phyloP scores from a whole-genome alignment of 2,113 vertebrate species.

The Trachemys scripta region DNA sequence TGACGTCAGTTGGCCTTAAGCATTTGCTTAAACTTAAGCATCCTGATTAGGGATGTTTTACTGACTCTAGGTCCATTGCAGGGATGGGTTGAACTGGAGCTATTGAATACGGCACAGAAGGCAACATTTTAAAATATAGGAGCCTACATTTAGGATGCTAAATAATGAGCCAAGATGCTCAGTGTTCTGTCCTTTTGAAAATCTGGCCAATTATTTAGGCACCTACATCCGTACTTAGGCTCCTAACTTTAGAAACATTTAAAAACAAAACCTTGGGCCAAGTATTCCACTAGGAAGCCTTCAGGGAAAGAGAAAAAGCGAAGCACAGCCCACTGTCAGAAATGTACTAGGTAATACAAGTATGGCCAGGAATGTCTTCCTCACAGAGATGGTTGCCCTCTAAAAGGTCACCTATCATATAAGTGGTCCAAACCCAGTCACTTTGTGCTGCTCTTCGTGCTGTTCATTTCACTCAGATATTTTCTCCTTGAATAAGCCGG shows the following conservation, averaged over 20 bases:
- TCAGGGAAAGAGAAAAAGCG: background rate
- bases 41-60: slow-evolving; percentile 11
- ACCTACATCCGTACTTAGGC: background rate
- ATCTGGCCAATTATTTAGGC: background rate
- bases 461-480: background rate
- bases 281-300: background rate
- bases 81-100: slow-evolving; percentile 36
- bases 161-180: slow-evolving; percentile 12
- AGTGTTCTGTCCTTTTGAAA: background rate
- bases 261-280: background rate
- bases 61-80: slow-evolving; percentile 52
- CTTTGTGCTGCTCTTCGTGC: background rate
- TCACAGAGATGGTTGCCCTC: rapidly evolving
- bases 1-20: background rate
- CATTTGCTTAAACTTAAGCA: background rate
- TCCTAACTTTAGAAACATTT: background rate
- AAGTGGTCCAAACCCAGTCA: background rate
- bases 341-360: background rate
- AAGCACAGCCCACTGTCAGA: background rate
- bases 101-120: slow-evolving; percentile 47
- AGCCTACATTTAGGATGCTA: background rate
- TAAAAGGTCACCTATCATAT: background rate
- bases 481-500: slow-evolving; percentile 58
- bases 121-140: background rate
- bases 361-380: background rate